These are phyloP conservation scores for Lasioglossum calceatum DNA, from an alignment of 2,888 invertebrate genomes.

Conservation along the genomic window DNA sequence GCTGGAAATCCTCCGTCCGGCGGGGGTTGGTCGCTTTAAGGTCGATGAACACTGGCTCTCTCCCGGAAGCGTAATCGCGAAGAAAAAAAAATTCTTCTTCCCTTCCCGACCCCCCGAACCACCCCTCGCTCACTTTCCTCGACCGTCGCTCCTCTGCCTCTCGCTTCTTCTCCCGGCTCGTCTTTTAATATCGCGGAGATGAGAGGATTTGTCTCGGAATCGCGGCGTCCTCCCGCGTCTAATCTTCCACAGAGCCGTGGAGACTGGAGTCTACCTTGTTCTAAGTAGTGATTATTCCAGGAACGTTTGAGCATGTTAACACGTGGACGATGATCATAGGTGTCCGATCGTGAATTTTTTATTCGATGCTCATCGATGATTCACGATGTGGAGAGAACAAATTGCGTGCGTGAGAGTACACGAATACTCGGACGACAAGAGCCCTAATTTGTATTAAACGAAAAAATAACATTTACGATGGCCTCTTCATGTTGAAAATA, in stretches of 20 bases:
- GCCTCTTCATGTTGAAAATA: too few relatives aligned
- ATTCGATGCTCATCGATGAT: neutral
- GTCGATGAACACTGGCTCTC: slow-evolving; percentile 52
- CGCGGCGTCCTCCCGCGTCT: slow-evolving; percentile 8
- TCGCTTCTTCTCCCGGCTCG: neutral
- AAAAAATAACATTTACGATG: too few relatives aligned
- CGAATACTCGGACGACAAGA: too few relatives aligned
- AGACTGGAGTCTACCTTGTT: neutral
- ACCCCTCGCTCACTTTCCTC: neutral
- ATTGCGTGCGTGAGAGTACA: too few relatives aligned
- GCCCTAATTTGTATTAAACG: too few relatives aligned
- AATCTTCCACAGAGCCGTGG: neutral
- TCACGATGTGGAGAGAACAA: neutral
- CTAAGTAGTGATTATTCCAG: neutral
- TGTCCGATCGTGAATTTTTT: neutral
- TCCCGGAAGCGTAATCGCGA: slow-evolving; percentile 45
- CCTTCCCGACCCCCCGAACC: neutral
- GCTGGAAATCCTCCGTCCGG: slow-evolving; percentile 48
- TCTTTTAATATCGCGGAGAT: slow-evolving; percentile 30
- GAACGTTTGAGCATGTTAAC: neutral
- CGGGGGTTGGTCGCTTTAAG: slow-evolving; percentile 40
- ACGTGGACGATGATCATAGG: neutral
- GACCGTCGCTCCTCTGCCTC: neutral
- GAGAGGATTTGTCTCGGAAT: slow-evolving; percentile 27
- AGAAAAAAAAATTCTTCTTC: slow-evolving; percentile 10